Evolutionary conservation across 1,140 invertebrate species (phyloP).

Genomic region (Cryptotermes secundus): DNA sequence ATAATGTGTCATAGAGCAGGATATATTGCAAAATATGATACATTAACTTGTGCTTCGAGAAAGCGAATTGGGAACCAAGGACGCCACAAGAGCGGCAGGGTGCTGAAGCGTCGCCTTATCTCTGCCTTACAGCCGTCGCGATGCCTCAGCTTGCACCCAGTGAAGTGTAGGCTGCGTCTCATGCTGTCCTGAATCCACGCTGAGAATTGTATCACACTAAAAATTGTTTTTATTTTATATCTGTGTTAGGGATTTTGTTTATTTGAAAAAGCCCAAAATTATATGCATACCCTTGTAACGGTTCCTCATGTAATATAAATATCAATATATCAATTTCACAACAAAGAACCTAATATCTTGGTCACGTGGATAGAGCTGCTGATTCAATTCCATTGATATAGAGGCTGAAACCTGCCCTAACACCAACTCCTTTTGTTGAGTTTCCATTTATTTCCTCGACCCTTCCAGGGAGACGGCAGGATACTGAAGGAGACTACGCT

Average conservation of each 20-base stretch:
- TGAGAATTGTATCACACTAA: background rate
- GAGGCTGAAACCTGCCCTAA: too few relatives aligned
- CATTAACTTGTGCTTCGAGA: background rate
- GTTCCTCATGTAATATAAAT: too few relatives aligned
- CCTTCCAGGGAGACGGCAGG: too few relatives aligned
- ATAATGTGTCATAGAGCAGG: background rate
- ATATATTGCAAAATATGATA: background rate
- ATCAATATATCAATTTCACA: too few relatives aligned
- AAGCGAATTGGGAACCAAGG: background rate
- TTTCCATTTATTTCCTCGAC: too few relatives aligned
- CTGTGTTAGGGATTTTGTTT: background rate
- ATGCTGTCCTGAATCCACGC: background rate
- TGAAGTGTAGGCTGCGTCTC: background rate
- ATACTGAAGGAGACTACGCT: too few relatives aligned
- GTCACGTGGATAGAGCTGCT: too few relatives aligned
- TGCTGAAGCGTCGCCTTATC: background rate
- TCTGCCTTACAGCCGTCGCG: background rate
- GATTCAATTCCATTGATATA: too few relatives aligned
- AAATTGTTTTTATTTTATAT: background rate
- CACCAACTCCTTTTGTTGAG: too few relatives aligned
- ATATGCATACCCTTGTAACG: too few relatives aligned
- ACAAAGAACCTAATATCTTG: too few relatives aligned
- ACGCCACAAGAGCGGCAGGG: background rate
- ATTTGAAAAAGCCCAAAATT: too few relatives aligned
- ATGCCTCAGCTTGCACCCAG: background rate